Evolutionary conservation across 1,140 invertebrate species (phyloP), one percentile per base, ranked within the genome.

Genomic region (Tetragnatha versicolor): DNA sequence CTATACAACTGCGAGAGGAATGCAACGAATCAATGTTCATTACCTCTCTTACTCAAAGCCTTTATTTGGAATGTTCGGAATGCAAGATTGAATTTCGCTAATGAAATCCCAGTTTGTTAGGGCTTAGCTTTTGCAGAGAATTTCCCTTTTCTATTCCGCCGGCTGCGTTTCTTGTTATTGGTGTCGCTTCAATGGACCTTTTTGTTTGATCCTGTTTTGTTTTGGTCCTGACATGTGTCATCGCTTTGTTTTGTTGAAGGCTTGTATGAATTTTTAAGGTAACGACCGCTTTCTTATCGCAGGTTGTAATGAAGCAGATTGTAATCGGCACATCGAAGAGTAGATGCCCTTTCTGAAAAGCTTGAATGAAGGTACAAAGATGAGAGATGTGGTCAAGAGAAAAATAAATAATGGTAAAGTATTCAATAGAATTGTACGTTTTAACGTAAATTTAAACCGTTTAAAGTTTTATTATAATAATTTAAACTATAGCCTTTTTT

Each of bases 1-100:
- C 58, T 12, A 63, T 49, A 37, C 58, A 75, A 75, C 31, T 55
- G 55, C 27, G 61, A 77, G 42, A 66, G 60, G 73, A 77, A 77
- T 77, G 60, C 45, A 22, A 47, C 55, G 73, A 77, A 77, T 77
- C 73, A 77, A 66, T 51, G 60, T 77, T 77, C 73, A 77, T 77
- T 77, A 77, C 66, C 73, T 51, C 25, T 63, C 60, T 60, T 51
- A 77, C 45, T 65, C 29, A 65, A 66, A 60, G 73, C 73, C 42
- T 73, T 77, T 77, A 77, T 66, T 77, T 31, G 73, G 73, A 65
- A 77, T 77, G 73, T 65, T 33, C 17, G 61, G 73, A 77, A 77
- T 77, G 73, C 37, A 65, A 63, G 73, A 65, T 65, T 77, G 73
- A 77, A 77, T 65, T 37, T 49, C 33, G 47, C 73, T 77, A 77